Evolutionary conservation across 1,140 invertebrate species (phyloP).

Genomic region (Paracyclopina nana): DNA sequence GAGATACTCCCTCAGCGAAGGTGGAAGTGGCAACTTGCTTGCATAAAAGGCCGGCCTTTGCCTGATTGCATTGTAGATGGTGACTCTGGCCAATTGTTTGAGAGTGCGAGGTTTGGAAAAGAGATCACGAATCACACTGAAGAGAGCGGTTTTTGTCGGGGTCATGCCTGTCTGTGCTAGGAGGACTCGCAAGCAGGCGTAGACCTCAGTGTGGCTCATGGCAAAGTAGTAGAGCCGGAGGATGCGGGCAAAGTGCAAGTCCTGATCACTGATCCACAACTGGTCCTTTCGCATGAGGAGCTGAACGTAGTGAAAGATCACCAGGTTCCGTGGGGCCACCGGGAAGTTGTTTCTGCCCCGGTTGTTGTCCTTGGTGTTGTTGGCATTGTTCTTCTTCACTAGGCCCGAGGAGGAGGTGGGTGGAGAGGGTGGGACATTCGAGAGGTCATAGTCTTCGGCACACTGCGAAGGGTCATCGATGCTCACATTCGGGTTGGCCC

Average conservation of each 20-base stretch:
- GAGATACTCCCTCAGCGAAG: conserved; percentile 43
- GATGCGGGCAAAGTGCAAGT: conserved; percentile 38
- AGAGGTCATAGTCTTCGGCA: background rate
- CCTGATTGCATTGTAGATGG: conserved; percentile 39
- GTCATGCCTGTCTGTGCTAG: conserved; percentile 42
- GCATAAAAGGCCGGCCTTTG: conserved; percentile 39
- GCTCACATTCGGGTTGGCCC: conserved; percentile 26
- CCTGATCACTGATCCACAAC: conserved; percentile 34
- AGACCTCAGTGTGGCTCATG: conserved; percentile 37
- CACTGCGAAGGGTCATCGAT: conserved; percentile 16
- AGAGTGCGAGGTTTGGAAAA: conserved; percentile 39
- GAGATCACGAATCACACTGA: conserved; percentile 36
- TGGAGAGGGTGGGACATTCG: background rate
- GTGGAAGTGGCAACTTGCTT: conserved; percentile 42
- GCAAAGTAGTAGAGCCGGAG: conserved; percentile 42
- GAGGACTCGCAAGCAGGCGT: conserved; percentile 27
- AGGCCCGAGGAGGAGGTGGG: background rate
- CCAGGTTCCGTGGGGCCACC: conserved; percentile 21
- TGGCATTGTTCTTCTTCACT: background rate
- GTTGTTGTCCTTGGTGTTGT: background rate
- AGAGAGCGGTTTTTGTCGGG: conserved; percentile 38
- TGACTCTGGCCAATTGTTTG: conserved; percentile 41
- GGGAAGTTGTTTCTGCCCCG: background rate
- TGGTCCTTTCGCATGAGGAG: conserved; percentile 43
- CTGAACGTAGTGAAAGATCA: conserved; percentile 42